A percentile compares a stretch with the other conserved stretches of the same genome.
Conservation (phyloP, 1,140 invertebrate genomes). For the Coboldia fuscipes region DNA sequence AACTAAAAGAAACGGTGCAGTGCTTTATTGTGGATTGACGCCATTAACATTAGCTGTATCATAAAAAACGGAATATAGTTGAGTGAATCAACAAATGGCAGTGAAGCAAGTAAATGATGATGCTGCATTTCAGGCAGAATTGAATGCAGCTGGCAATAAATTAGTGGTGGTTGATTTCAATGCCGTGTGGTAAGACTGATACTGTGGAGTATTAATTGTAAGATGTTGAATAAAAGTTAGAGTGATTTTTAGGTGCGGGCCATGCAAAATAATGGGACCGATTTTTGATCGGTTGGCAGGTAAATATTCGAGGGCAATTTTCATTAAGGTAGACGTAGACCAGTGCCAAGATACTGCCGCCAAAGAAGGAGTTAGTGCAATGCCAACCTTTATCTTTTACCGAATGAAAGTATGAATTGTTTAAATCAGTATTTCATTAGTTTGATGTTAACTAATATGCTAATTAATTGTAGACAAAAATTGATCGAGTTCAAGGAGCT, state of each 20-base stretch:
- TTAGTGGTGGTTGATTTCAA: constrained; percentile 91
- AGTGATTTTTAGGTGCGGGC: too few species aligned
- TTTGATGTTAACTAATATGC: not conserved
- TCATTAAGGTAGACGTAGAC: constrained; percentile 90
- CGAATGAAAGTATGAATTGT: constrained; percentile 41
- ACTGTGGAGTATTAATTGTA: not conserved
- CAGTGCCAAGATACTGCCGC: constrained; percentile 68
- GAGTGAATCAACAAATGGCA: too few species aligned
- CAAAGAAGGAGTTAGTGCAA: constrained; percentile 69
- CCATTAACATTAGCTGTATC: too few species aligned
- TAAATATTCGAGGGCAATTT: constrained; percentile 74
- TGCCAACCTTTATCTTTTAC: constrained; percentile 97
- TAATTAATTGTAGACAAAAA: constrained; percentile 33
- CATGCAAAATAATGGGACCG: constrained; percentile 81
- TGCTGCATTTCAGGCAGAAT: constrained; percentile 60
- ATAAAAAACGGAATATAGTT: too few species aligned
- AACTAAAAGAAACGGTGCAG: too few species aligned
- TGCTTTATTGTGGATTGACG: too few species aligned
- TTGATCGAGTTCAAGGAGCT: constrained; percentile 67
- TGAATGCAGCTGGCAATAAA: constrained; percentile 57
- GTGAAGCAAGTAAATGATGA: constrained; percentile 32
- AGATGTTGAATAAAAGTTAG: not conserved
- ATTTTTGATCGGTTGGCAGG: constrained; percentile 65
- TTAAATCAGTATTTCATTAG: not conserved
- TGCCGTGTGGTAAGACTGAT: constrained; percentile 51